Evolutionary conservation across 92 coral and sea anemone genomes (phyloP), one percentile per base, ranked within the genome.

Genomic region (Phenganax subtilis): DNA sequence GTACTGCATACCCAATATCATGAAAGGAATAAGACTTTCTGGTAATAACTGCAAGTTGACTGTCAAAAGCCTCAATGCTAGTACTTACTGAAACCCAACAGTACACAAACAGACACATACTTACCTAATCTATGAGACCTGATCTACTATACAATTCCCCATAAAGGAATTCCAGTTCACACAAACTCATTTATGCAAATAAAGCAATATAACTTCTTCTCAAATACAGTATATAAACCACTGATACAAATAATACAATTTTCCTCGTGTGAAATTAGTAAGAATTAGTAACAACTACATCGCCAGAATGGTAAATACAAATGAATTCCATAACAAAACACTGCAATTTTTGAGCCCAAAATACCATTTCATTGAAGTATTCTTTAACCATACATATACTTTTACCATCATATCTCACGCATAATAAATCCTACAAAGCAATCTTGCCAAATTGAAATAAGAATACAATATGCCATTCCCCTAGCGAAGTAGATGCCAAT

Each of bases 121-220:
- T 68, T 10, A 68, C 73, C 73, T 51, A 28, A 5, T 68, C 16
- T 68, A 51, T 68, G 31, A 68, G 53, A 68, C 31, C 73, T 68
- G 73, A 68, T 68, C 73, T 68, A 68, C 54, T 68, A 68, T 53
- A 68, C 73, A 68, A 68, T 68, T 68, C 73, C 73, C 31, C 73
- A 68, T 29, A 28, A 66, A 3, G 28, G 54, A 68, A 6, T 30
- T 68, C 73, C 73, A 68, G 73, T 68, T 68, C 54, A 53, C 47
- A 37, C 47, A 37, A 37, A 37, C 47, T 37, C 47, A 37, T 5
- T 37, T 37, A 53, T 53, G 73, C 53, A 68, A 14, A 30, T 68
- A 61, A 5, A 15, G 47, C 54, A 68, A 68, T 37, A 64, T 59
- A 64, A 20, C 70, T 64, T 12, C 27, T 12, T 17, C 37, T 44